Base-by-base conservation (phyloP, 2,113 vertebrate genomes). In the Potamarius usumacintae region DNA sequence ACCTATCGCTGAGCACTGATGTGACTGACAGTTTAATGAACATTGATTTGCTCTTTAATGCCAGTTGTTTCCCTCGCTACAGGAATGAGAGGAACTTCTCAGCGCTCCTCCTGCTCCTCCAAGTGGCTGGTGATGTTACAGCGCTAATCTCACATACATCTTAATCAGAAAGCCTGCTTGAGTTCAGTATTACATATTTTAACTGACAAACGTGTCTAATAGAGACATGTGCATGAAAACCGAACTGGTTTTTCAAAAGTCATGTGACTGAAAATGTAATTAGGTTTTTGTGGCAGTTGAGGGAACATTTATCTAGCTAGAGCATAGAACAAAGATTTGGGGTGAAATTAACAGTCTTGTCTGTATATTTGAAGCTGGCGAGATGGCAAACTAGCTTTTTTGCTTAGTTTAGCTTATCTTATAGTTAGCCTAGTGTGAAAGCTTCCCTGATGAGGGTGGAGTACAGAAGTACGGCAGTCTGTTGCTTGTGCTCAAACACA, bases 41-140 rank as follows among this genome's bases (percentile, higher is more conserved):
- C 90, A 89, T 89, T 81, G 90, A 90, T 90, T 88, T 74, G 83
- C 81, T 89, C 86, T 89, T 85, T 72, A 60, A 85, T 87, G 85
- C 52, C 69, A 48, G 71, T 53, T 82, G 80, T 67, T 90, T 89
- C 86, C 69, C 77, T 88, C 80, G 83, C 88, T 90, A 88, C 69
- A 74, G 84, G 71, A 82, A 34, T 76, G 86, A 85, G 86, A 87
- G 77, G 72, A 83, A 84, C 63, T 71, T 84, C 76, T 57, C 67
- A 55, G 77, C 17, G 77, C 60, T 82, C 82, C 71, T 76, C 20
- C 79, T 57, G 88, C 85, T 53, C 84, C 76, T 85, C 83, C 67
- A 71, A 76, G 78, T 60, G 57, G 48, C 52, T 14, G n/a, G 14
- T 42, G 58, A 72, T 69, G 71, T 83, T 85, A 86, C 87, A 63